Percentiles rank a stretch among this genome's conserved stretches.
phyloP scores from a whole-genome alignment of 2,113 vertebrate genomes.

The Microtus richardsoni region DNA sequence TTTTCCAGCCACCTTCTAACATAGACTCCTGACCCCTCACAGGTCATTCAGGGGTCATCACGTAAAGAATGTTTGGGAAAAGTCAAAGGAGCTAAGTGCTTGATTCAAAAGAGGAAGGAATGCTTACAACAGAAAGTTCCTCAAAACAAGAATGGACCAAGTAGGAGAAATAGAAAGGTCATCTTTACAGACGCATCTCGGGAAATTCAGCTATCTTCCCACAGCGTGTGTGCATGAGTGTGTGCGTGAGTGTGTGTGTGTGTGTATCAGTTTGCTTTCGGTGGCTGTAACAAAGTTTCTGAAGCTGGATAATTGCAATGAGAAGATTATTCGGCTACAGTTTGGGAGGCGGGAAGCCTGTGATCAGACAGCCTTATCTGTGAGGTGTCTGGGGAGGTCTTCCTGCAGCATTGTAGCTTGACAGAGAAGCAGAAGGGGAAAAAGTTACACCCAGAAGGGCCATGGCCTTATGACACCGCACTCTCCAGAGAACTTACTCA shows the following conservation, averaged over 20 bases:
- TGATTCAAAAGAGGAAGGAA: not conserved
- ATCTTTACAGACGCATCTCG: fast-evolving
- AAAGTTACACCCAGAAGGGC: not conserved
- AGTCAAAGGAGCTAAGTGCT: not conserved
- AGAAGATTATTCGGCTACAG: not conserved
- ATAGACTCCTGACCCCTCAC: not conserved
- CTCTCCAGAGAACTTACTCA: not conserved
- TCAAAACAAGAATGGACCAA: not conserved
- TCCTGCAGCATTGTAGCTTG: not conserved
- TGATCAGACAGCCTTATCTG: not conserved
- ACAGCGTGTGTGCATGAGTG: fast-evolving
- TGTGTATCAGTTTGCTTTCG: not conserved
- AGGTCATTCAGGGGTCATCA: too few species aligned
- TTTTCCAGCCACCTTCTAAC: too few species aligned
- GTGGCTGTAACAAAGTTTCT: not conserved
- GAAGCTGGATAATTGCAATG: not conserved
- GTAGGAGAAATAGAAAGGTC: not conserved
- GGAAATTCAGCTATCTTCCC: not conserved
- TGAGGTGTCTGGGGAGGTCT: not conserved
- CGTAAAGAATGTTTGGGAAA: not conserved
- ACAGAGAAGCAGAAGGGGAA: not conserved
- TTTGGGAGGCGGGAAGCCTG: not conserved
- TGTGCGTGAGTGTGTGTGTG: not conserved
- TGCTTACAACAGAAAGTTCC: not conserved
- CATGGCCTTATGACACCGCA: not conserved